Evolutionary conservation across 1,140 invertebrate species (phyloP), one percentile per base, ranked within the genome.

Genomic region (Rhopalosiphum maidis): DNA sequence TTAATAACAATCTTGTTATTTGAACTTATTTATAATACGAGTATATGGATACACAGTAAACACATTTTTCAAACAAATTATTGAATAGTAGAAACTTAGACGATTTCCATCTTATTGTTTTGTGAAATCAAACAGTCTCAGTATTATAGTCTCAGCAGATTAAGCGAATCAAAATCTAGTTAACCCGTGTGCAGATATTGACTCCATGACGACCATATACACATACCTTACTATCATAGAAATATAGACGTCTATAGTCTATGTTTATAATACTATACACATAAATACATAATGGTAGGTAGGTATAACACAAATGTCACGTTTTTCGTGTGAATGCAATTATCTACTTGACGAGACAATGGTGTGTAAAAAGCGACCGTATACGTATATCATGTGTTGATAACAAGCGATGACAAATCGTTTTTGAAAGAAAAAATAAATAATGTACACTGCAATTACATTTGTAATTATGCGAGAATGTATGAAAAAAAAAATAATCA

Each of bases 321-420:
- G 90, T 91, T 82, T 91, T 77, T 91, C 90, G 90, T 82, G 90
- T 82, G 68, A 91, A 82, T 54, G 55, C 90, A 91, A 91, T 82
- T 91, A 82, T 82, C 54, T 41, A 48, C 90, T 90, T n/a, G 90
- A 77, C 68, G 90, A 82, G 11, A 91, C 90, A 91, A 91, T 82
- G 90, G 90, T 82, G 90, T 91, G 68, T 82, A 91, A 91, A 91
- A 48, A 37, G n/a, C 68, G 43, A 91, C 68, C 1, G 46, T 54
- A 77, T 77, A 77, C 60, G 60, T 77, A 77, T 77, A 54, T 87
- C 87, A 89, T 51, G 87, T 89, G 22, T 60, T 60, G 88, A 90
- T 60, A 60, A 60, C 88, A 30, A 60, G 88, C 88, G 88, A 41
- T 89, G 88, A 90, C 88, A 90, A 60, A 90, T 55, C 37, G 88